A percentile compares a stretch with the other conserved stretches of the same genome.
Evolutionary conservation across 2,113 vertebrate species (phyloP).

Genomic region (Phrynocephalus versicolor): DNA sequence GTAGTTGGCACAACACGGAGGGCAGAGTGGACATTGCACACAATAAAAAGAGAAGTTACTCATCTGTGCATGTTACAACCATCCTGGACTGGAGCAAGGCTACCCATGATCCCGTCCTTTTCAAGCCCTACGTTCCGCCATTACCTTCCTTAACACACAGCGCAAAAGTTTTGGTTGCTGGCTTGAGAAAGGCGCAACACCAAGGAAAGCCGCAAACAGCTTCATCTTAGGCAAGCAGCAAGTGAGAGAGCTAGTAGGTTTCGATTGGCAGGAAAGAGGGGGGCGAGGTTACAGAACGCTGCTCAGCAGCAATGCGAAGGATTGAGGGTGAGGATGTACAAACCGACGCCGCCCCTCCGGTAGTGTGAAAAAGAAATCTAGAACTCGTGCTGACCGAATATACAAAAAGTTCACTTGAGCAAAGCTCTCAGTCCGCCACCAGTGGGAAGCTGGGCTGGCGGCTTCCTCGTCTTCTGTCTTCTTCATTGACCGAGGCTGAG

Average conservation of each 20-base stretch:
- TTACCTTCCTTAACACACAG: neutral
- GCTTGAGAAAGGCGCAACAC: fast-evolving
- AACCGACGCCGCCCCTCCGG: neutral
- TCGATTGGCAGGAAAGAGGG: fast-evolving
- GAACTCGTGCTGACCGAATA: neutral
- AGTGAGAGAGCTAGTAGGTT: neutral
- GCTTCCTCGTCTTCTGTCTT: fast-evolving
- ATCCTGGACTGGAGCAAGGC: neutral
- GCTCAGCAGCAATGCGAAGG: neutral
- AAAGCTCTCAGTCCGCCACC: neutral
- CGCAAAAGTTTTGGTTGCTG: neutral
- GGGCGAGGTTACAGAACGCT: neutral
- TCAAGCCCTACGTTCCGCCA: neutral
- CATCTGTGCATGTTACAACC: neutral
- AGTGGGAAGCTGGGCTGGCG: neutral
- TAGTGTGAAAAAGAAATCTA: constrained; percentile 26
- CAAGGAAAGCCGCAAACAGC: neutral
- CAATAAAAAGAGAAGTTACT: neutral
- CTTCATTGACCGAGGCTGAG: fast-evolving
- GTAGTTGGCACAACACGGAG: neutral
- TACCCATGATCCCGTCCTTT: neutral
- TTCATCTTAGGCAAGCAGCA: neutral
- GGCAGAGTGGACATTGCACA: neutral
- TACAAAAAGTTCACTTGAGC: neutral
- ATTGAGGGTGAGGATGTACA: neutral